A percentile compares a stretch with the other conserved stretches of the same genome.
These are phyloP conservation scores for Drosophila aff. DNA, from an alignment of 1,140 invertebrate species.

Conservation along the genomic window DNA sequence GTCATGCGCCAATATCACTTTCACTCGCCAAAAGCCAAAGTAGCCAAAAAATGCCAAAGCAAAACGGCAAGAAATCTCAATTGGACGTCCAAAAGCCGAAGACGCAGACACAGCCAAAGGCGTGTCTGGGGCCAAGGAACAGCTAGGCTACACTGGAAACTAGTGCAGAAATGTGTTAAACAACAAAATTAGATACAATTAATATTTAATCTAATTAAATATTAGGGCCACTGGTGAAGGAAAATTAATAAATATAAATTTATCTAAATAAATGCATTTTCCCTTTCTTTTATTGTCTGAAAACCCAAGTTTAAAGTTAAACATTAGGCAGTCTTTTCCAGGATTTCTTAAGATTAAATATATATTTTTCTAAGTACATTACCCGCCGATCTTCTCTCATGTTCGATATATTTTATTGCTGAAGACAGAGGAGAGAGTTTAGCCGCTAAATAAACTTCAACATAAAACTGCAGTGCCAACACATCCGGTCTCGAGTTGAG, in stretches of 20 bases:
- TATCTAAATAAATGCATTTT: background rate
- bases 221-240: too few species aligned
- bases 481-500: background rate
- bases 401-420: constrained; percentile 60
- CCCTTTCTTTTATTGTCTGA: background rate
- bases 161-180: background rate
- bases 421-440: constrained; percentile 30
- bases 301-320: background rate
- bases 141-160: constrained; percentile 1
- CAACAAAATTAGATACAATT: background rate
- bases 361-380: background rate
- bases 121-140: constrained; percentile 62
- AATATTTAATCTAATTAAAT: background rate
- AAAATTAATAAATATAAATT: background rate
- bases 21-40: constrained; percentile 66
- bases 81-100: constrained; percentile 53
- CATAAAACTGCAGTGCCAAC: constrained; percentile 12
- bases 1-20: constrained; percentile 79
- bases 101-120: constrained; percentile 55
- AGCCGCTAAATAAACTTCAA: constrained; percentile 22
- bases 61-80: constrained; percentile 72
- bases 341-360: background rate
- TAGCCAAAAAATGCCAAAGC: constrained; percentile 35
- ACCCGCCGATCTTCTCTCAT: constrained; percentile 6
- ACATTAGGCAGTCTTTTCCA: background rate